Evolutionary conservation across 2,113 vertebrate genomes (phyloP), one percentile per base, ranked within the genome.

Genomic region (Scomber japonicus): DNA sequence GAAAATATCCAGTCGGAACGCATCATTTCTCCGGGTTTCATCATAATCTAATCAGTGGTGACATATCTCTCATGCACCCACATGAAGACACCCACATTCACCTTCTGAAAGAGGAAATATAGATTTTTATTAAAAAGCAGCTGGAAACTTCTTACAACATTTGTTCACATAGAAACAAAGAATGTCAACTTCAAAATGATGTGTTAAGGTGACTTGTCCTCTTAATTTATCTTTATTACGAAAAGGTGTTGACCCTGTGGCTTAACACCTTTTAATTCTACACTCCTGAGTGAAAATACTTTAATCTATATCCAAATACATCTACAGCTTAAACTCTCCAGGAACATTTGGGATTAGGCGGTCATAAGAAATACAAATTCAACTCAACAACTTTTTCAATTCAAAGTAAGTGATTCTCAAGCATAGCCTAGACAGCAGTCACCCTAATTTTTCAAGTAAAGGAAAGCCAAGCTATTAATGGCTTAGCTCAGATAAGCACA

Each of bases 401-500:
- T 80, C 16, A 84, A 85, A 53, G 53, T 83, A 88, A 91, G 85
- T 88, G 79, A 88, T 86, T 86, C 80, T 90, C 44, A 70, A 80
- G 81, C 17, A 11, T 50, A 73, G 72, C 70, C 75, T 31, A 21
- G 82, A 87, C 80, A 90, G 78, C 83, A 84, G 79, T 83, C 81
- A 85, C 48, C 79, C 83, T 83, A 82, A 67, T 85, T 87, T 86
- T 60, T 67, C 54, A 44, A 17, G 60, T 35, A 55, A 27, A 82
- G 78, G 77, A 81, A 86, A 71, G 62, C 74, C 65, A 81, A 71
- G 56, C 83, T 78, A 77, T 89, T 89, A 89, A 86, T 72, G 83
- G 78, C 78, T 84, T 75, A 80, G 76, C 65, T 59, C 61, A 86
- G 88, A 92, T 89, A 86, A 91, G 88, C 83, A 59, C 85, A 85